phyloP scores from a whole-genome alignment of 2,797 vertebrate genomes.

The Tolypeutes matacus region DNA sequence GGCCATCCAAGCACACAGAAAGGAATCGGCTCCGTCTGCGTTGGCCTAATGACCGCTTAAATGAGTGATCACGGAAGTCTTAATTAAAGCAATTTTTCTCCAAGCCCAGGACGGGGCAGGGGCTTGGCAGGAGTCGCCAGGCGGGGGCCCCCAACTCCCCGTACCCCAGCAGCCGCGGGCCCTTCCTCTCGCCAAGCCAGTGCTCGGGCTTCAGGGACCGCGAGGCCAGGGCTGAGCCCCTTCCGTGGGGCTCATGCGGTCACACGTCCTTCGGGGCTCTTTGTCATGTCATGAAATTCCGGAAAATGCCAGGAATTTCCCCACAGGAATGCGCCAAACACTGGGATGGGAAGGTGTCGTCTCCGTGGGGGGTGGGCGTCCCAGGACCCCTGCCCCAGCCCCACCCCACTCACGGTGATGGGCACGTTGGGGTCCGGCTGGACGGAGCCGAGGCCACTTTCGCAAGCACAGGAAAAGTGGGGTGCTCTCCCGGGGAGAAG shows the following conservation, averaged over 20 bases:
- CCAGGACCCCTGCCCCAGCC: neutral
- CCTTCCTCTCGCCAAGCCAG: too few species aligned
- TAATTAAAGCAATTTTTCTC: conserved; percentile 89
- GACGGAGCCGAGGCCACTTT: too few species aligned
- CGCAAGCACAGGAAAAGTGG: too few species aligned
- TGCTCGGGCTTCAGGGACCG: too few species aligned
- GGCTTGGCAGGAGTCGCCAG: neutral
- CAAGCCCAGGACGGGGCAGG: conserved; percentile 80
- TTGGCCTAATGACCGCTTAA: conserved; percentile 90
- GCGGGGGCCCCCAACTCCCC: too few species aligned
- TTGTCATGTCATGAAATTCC: conserved; percentile 60
- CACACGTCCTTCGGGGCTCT: conserved; percentile 35
- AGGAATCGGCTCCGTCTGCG: conserved; percentile 89
- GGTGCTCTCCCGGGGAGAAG: too few species aligned
- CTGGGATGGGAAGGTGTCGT: neutral
- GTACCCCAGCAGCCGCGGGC: too few species aligned
- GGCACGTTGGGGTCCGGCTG: too few species aligned
- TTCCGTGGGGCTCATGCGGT: neutral
- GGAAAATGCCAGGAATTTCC: conserved; percentile 77
- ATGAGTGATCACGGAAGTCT: conserved; percentile 89
- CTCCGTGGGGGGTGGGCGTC: neutral
- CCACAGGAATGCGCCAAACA: conserved; percentile 37
- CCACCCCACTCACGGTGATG: too few species aligned
- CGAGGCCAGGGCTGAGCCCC: too few species aligned
- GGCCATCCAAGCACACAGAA: conserved; percentile 83